phyloP scores from a whole-genome alignment of 2,113 vertebrate genomes.

The Salvelinus namaycush region DNA sequence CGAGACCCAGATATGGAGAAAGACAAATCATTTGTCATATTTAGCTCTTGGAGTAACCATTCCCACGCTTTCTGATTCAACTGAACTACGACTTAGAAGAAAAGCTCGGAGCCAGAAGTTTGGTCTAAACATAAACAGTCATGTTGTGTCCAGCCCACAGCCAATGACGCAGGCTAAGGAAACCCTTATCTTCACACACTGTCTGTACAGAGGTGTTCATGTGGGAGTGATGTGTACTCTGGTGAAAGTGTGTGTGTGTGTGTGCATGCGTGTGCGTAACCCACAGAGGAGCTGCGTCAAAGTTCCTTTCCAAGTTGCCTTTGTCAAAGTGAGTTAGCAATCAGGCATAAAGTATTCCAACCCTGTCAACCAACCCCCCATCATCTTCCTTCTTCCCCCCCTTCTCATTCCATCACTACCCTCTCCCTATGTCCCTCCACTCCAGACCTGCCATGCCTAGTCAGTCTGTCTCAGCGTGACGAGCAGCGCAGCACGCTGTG shows the following conservation, averaged over 20 bases:
- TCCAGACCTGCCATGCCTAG: slow-evolving; percentile 32
- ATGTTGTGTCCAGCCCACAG: not conserved
- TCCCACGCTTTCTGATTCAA: slow-evolving; percentile 11
- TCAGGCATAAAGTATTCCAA: slow-evolving; percentile 47
- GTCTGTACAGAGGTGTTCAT: slow-evolving; percentile 6
- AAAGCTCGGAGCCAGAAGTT: not conserved
- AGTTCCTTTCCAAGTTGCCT: slow-evolving; percentile 42
- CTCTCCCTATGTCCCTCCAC: slow-evolving; percentile 56
- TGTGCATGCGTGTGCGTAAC: not conserved
- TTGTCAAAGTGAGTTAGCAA: slow-evolving; percentile 41
- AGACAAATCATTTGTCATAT: slow-evolving; percentile 21
- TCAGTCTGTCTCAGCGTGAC: not conserved
- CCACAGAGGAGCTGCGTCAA: slow-evolving; percentile 14
- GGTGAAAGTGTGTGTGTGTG: not conserved
- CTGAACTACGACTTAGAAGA: not conserved
- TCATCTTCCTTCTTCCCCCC: slow-evolving; percentile 21
- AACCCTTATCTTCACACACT: not conserved
- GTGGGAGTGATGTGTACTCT: not conserved
- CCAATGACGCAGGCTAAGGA: not conserved
- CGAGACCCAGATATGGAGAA: slow-evolving; percentile 22
- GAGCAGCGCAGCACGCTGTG: no score
- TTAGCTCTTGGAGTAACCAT: slow-evolving; percentile 22
- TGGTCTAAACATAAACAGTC: not conserved
- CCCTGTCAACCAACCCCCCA: slow-evolving; percentile 45
- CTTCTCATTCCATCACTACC: slow-evolving; percentile 53